Base-by-base conservation (phyloP, 2,113 vertebrate species). In the Carettochelys insculpta region DNA sequence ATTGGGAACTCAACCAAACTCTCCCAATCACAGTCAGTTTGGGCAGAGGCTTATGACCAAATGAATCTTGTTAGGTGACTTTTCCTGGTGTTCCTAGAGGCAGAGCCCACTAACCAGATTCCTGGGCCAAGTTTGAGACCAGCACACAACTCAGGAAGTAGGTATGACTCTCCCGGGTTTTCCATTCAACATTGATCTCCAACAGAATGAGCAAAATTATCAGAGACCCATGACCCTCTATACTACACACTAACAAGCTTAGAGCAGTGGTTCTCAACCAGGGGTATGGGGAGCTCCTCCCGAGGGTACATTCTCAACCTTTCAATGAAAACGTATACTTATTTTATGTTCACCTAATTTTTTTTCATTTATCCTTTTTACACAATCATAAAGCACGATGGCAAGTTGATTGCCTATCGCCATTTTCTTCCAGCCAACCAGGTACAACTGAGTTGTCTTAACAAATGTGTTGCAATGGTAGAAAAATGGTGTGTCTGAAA, bases 11-110 rank as follows among this genome's bases (percentile, higher is more conserved):
- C 31, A 68, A 27, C 48, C 41, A 3, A 81, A 73, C 73, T 1
- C 77, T 75, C 75, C 4, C 1, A 0, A 12, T 27, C 25, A 0
- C 1, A 81, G 41, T 25, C 68, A 73, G 41, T n/a, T 43, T 8
- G 58, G 43, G 77, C 43, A 47, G n/a, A 38, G 61, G 19, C n/a
- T 11, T 38, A 19, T 34, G 61, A 38, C 19, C 1, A 16, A 68
- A 38, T 38, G 61, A n/a, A 38, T 68, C 61, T 38, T 19, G 22
- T 34, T 38, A 68, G n/a, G 34, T 38, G 34, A n/a, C n/a, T 65
- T 38, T 16, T 34, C 58, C 34, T 2, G 14, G 58, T n/a, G 31
- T 34, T 19, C 58, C 31, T 61, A n/a, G 1, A 65, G 61, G 61
- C 34, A 38, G 61, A 34, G 61, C 61, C 61, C 2, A 3, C 8